phyloP scores from a whole-genome alignment of 64 coral and sea anemone genomes.

The Montipora cactus region DNA sequence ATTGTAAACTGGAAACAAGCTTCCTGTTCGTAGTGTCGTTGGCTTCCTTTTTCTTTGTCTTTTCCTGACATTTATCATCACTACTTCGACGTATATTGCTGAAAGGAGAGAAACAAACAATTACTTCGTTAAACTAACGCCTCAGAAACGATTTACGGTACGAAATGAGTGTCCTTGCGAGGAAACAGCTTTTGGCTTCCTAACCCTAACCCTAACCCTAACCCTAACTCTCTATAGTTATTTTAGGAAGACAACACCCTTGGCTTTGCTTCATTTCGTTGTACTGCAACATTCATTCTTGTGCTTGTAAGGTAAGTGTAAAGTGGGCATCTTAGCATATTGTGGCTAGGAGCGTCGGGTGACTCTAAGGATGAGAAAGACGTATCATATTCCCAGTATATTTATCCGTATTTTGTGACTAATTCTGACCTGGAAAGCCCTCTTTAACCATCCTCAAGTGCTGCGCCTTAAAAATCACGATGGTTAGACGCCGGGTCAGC shows the following conservation, averaged over 20 bases:
- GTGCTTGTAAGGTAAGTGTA: no score
- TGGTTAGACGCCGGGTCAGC: constrained; percentile 89
- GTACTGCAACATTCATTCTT: no score
- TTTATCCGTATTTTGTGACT: not conserved
- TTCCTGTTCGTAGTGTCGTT: constrained; percentile 81
- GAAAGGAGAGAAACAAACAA: not conserved
- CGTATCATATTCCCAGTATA: not conserved
- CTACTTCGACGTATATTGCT: constrained; percentile 95
- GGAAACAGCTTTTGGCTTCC: no score
- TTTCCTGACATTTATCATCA: constrained; percentile 83
- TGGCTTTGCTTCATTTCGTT: no score
- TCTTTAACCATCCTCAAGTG: constrained; percentile 82
- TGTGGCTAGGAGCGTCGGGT: no score
- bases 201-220: no score
- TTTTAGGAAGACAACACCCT: no score
- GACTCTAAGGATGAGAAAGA: no score
- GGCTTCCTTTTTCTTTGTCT: constrained; percentile 93
- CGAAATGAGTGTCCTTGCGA: not conserved
- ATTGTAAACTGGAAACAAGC: constrained; percentile 91
- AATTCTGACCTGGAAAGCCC: constrained; percentile 82
- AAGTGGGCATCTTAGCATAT: no score
- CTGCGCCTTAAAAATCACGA: constrained; percentile 94
- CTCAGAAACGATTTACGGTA: not conserved
- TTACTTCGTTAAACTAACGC: not conserved
- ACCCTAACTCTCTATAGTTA: no score